A percentile compares a stretch with the other conserved stretches of the same genome.
Evolutionary conservation across 2,888 invertebrate genomes (phyloP).

Genomic region (Lasius fuliginosus): DNA sequence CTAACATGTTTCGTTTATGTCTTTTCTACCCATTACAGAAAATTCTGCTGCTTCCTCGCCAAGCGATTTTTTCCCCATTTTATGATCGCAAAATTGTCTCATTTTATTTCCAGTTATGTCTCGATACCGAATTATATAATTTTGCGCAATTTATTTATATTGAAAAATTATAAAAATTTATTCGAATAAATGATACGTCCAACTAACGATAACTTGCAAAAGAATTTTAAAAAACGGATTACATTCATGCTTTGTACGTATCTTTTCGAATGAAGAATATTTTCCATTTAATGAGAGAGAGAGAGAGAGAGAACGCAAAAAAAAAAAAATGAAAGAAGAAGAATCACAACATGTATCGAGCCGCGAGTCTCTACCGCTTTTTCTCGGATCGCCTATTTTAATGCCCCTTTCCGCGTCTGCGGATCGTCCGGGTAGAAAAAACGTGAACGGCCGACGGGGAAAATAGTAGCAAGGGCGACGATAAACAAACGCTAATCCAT

Average conservation of each 20-base stretch:
- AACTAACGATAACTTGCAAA: neutral
- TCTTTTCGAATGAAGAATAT: neutral
- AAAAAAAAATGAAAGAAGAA: slow-evolving; percentile 20
- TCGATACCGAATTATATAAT: neutral
- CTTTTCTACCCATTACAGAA: slow-evolving; percentile 52
- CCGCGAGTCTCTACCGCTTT: slow-evolving; percentile 27
- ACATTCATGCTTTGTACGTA: neutral
- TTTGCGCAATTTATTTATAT: neutral
- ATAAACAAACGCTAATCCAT: slow-evolving; percentile 82
- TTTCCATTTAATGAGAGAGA: slow-evolving; percentile 14
- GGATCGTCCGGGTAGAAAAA: slow-evolving; percentile 60
- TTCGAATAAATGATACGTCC: neutral
- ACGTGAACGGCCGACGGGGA: slow-evolving; percentile 60
- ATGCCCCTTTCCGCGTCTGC: slow-evolving; percentile 46
- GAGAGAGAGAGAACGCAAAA: neutral
- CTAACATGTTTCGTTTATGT: slow-evolving; percentile 60
- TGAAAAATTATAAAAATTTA: neutral
- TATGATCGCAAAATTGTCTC: slow-evolving; percentile 5
- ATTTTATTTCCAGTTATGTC: neutral
- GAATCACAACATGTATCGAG: slow-evolving; percentile 31
- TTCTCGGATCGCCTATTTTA: slow-evolving; percentile 63
- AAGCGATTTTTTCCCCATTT: slow-evolving; percentile 6
- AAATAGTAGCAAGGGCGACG: slow-evolving; percentile 77
- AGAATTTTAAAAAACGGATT: neutral
- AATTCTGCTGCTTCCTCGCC: slow-evolving; percentile 34